Evolutionary conservation across 2,797 vertebrate species (phyloP), one percentile per base, ranked within the genome.

Genomic region (Thalassophryne amazonica): DNA sequence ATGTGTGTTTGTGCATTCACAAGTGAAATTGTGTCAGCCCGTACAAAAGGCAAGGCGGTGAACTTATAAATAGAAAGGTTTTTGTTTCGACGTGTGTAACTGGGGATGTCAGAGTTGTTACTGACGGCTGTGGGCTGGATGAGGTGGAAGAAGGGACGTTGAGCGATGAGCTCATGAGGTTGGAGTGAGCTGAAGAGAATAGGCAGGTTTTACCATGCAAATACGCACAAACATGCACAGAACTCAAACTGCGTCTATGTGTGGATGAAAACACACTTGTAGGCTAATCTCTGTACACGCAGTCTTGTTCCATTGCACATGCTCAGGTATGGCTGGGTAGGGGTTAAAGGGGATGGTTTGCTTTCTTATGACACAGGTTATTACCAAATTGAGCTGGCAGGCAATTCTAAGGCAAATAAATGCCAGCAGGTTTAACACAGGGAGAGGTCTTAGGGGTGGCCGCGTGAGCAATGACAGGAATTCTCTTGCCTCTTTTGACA

Each of bases 321-420:
- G 40, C n/a, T 36, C 11, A 74, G 51, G 55, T 69, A 71, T 61
- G 55, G 40, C 7, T 37, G 32, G 69, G 51, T 68, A 25, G 38
- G 43, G 72, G 53, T n/a, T 51, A 69, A 61, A 69, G 80, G 86
- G 76, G 85, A 90, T 86, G 86, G 92, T 97, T 95, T 96, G 94
- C 92, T 97, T 95, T 95, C 78, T 66, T 93, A 93, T 95, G 94
- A 95, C 94, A 95, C 58, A 83, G 88, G 71, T 87, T 85, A 92
- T 95, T 91, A 94, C 72, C 82, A 90, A 89, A 88, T 86, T 77
- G 64, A 86, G 84, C 86, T 89, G 91, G 90, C 88, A 83, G 85
- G 82, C 89, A 93, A 95, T 89, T 89, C 73, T 84, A 92, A 91
- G 91, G 88, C 84, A 96, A 97, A 97, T 93, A 98, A 96, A 95